Evolutionary conservation across 1,140 invertebrate species (phyloP), one percentile per base, ranked within the genome.

Genomic region (Episyrphus balteatus): DNA sequence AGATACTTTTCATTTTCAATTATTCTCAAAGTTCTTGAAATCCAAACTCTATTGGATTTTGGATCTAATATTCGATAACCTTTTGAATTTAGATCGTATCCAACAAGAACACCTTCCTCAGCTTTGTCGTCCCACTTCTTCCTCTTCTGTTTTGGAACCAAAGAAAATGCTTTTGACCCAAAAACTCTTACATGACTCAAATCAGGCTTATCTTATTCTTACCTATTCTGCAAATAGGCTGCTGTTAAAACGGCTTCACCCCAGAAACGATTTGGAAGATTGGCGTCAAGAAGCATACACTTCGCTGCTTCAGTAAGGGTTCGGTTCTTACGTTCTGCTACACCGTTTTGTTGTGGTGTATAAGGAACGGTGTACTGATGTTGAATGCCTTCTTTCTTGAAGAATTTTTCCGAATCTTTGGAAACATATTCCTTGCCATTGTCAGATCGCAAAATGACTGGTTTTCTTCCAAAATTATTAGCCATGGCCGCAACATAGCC

Each of bases 401-500:
- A 48, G 26, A 53, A 70, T 5, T 50, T 31, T 31, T 58, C 50
- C 45, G 72, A 65, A 1, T 54, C 45, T 13, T 51, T 49, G 43
- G 57, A 69, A 0, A 55, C 19, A 53, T 68, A 71, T 51, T 73
- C 71, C 12, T 21, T 56, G 3, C 70, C 71, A 55, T 73, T 73
- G 42, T 73, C 71, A 41, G 55, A 57, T 42, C 49, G 46, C 9
- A 54, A 17, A 5, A 43, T 21, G 21, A 51, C 48, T 12, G 51
- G 45, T 26, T 34, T 50, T 44, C 38, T 50, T 14, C 18, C 31
- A 18, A 18, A 46, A 54, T 72, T 58, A 42, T 59, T 68, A 45
- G 69, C 56, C 5, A 66, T 53, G 13, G 52, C 11, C n/a, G 14
- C 45, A 55, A 57, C 59, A 46, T 60, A 68, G 37, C 66, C 46